phyloP scores from a whole-genome alignment of 1,140 invertebrate genomes.

The Dufourea novaeangliae region DNA sequence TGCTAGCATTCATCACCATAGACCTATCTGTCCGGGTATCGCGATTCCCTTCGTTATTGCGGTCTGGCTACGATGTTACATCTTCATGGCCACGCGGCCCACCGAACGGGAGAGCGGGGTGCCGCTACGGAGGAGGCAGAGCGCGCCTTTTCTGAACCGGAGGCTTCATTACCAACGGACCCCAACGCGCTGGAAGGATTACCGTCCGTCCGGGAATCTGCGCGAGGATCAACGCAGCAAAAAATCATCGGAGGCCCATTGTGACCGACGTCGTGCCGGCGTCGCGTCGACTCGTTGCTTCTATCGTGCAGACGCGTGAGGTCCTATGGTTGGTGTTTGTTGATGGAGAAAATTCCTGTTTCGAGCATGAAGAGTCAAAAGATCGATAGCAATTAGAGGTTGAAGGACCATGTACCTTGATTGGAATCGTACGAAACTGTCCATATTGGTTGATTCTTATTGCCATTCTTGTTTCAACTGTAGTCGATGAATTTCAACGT shows the following conservation, averaged over 20 bases:
- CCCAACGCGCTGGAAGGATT: slow-evolving; percentile 21
- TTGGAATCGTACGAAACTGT: too few species aligned
- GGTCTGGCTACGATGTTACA: slow-evolving; percentile 52
- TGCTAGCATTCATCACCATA: slow-evolving; percentile 67
- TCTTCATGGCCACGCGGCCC: slow-evolving; percentile 59
- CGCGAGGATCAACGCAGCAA: slow-evolving; percentile 34
- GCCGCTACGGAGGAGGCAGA: background rate
- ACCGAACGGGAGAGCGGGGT: background rate
- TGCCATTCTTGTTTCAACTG: too few species aligned
- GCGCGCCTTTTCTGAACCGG: background rate
- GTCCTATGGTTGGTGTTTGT: too few species aligned
- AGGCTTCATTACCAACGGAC: slow-evolving; percentile 43
- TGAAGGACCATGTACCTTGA: too few species aligned
- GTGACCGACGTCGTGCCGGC: background rate
- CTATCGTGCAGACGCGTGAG: too few species aligned
- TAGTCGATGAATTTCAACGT: too few species aligned
- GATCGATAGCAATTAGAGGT: too few species aligned
- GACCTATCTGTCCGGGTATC: slow-evolving; percentile 64
- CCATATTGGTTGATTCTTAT: too few species aligned
- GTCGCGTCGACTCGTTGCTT: background rate
- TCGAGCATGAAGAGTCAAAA: too few species aligned
- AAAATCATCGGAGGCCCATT: slow-evolving; percentile 35
- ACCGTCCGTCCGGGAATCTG: slow-evolving; percentile 35
- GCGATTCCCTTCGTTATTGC: slow-evolving; percentile 64
- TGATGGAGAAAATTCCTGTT: too few species aligned